These are phyloP conservation scores for Geotrypetes seraphini DNA, from an alignment of 2,797 vertebrate species.

Conservation along the genomic window DNA sequence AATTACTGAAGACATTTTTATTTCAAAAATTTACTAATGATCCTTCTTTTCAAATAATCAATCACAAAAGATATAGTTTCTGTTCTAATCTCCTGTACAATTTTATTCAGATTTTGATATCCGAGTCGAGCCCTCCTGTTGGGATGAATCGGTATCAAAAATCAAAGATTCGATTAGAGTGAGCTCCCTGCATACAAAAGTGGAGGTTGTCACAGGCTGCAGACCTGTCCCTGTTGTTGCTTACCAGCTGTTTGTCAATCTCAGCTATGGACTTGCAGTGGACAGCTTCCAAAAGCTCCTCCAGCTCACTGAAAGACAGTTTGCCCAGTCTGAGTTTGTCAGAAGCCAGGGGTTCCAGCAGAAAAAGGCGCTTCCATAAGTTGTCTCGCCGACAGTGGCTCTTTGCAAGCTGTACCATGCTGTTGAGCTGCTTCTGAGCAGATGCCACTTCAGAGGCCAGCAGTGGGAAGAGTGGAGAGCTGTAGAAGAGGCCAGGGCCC, in stretches of 20 bases:
- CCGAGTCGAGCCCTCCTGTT: too few species aligned
- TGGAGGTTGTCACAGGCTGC: too few species aligned
- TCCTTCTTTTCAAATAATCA: too few species aligned
- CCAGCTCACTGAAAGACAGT: conserved; percentile 78
- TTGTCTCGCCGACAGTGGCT: conserved; percentile 92
- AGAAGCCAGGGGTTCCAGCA: conserved; percentile 81
- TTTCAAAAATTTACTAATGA: too few species aligned
- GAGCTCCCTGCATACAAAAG: too few species aligned
- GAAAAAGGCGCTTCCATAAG: conserved; percentile 92
- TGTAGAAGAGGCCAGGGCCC: conserved; percentile 54
- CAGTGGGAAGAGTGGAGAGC: conserved; percentile 74
- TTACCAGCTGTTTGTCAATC: conserved; percentile 90
- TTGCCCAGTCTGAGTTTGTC: conserved; percentile 88
- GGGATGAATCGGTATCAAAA: too few species aligned
- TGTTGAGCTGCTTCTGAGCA: conserved; percentile 75
- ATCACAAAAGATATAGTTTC: too few species aligned
- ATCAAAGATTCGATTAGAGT: too few species aligned
- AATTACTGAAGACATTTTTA: too few species aligned
- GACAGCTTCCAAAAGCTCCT: conserved; percentile 85
- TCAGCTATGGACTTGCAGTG: conserved; percentile 85
- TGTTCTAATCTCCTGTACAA: too few species aligned
- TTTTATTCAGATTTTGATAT: too few species aligned
- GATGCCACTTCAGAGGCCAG: conserved; percentile 75
- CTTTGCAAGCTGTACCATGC: conserved; percentile 85
- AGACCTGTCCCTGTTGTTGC: too few species aligned